Percentiles rank a stretch among this genome's conserved stretches.
Conservation (phyloP, 2,113 vertebrate genomes). For the Lampris megalopsis region DNA sequence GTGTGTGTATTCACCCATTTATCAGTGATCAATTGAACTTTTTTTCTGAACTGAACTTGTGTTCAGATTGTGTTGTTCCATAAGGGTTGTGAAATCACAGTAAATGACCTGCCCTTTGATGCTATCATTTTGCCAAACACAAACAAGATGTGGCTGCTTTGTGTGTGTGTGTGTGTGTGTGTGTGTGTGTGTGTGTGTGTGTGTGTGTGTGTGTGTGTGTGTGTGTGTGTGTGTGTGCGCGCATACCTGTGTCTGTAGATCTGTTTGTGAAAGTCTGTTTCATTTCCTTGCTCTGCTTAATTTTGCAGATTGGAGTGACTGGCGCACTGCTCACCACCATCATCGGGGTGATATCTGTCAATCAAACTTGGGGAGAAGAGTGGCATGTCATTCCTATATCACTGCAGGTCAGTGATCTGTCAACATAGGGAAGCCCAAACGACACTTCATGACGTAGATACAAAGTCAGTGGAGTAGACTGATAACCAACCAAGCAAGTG, state of each 20-base stretch:
- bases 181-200: neutral
- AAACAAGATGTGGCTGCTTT: neutral
- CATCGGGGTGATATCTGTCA: conserved; percentile 91
- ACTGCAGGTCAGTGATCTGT: conserved; percentile 85
- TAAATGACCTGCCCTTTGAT: conserved; percentile 10
- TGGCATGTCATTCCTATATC: conserved; percentile 95
- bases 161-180: too few relatives aligned
- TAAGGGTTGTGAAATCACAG: conserved; percentile 23
- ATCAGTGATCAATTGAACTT: conserved; percentile 35
- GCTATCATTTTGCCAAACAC: conserved; percentile 28
- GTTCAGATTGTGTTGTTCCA: conserved; percentile 17
- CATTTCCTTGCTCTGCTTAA: conserved; percentile 17
- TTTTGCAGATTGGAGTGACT: conserved; percentile 87
- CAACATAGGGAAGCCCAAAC: conserved; percentile 6
- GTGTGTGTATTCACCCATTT: conserved; percentile 2
- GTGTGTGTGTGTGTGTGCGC: conserved; percentile 4
- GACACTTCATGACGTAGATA: neutral
- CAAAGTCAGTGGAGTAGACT: neutral
- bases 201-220: conserved; percentile 2
- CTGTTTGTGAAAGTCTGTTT: conserved; percentile 21
- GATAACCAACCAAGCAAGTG: neutral
- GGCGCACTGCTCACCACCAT: conserved; percentile 87
- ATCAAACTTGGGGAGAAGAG: conserved; percentile 92
- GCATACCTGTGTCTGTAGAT: neutral
- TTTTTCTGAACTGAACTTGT: conserved; percentile 33